These are phyloP conservation scores for Papilio xuthus DNA, from an alignment of 1,140 invertebrate genomes.

Conservation along the genomic window DNA sequence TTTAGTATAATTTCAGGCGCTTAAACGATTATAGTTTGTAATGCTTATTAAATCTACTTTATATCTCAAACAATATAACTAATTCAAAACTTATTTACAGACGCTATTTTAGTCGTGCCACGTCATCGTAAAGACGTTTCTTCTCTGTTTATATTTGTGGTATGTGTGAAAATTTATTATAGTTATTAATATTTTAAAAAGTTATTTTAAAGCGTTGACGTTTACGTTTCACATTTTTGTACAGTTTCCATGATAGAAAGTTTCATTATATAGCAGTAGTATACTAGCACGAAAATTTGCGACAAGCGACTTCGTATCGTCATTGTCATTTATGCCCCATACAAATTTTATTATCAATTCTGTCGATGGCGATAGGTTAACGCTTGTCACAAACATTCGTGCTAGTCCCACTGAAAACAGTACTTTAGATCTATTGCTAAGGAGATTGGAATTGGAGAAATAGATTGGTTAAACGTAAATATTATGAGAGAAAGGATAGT, in stretches of 20 bases:
- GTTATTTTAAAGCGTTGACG: constrained; percentile 9
- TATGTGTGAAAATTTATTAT: constrained; percentile 5
- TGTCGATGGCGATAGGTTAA: too few species aligned
- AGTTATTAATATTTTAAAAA: constrained; percentile 3
- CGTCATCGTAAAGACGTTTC: not conserved
- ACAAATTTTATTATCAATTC: too few species aligned
- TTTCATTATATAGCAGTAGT: too few species aligned
- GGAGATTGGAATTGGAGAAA: too few species aligned
- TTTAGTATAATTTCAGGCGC: not conserved
- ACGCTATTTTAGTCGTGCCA: not conserved
- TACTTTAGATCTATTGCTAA: too few species aligned
- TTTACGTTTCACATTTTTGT: constrained; percentile 1
- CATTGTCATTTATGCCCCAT: too few species aligned
- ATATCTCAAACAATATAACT: not conserved
- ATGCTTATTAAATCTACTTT: not conserved
- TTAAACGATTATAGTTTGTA: not conserved
- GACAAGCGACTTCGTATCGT: too few species aligned
- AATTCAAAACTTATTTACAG: not conserved
- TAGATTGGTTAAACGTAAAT: too few species aligned
- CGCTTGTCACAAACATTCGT: too few species aligned
- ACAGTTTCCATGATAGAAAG: not conserved
- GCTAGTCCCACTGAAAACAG: too few species aligned
- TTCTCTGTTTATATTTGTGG: not conserved
- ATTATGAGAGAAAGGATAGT: not conserved
- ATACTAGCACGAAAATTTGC: too few species aligned